These are phyloP conservation scores for Patella depressa DNA, from an alignment of 2,888 invertebrate genomes.

Conservation along the genomic window DNA sequence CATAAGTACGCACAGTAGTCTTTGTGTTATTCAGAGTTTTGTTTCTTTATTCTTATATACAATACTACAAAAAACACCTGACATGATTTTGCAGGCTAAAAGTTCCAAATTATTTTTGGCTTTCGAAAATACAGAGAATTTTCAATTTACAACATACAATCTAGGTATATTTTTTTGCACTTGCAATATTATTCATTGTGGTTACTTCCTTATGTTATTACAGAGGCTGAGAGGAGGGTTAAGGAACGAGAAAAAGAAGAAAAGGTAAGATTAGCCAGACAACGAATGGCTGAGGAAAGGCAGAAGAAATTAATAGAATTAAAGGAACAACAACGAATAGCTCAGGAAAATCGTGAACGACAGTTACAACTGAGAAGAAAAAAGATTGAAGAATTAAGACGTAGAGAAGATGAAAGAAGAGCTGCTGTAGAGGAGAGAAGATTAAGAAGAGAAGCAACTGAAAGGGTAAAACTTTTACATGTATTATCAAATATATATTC, in stretches of 20 bases:
- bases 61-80: too few species aligned
- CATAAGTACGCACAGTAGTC: too few species aligned
- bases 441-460: slow-evolving; percentile 51
- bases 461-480: slow-evolving; percentile 50
- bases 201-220: background rate
- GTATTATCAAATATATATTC: background rate
- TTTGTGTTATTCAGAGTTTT: too few species aligned
- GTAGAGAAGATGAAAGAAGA: slow-evolving; percentile 58
- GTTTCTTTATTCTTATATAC: too few species aligned
- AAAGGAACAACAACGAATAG: slow-evolving; percentile 57
- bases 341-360: slow-evolving; percentile 62
- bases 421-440: slow-evolving; percentile 62
- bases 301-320: slow-evolving; percentile 59
- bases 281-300: slow-evolving; percentile 57
- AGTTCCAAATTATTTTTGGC: too few species aligned
- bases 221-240: slow-evolving; percentile 51
- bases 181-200: too few species aligned
- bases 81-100: too few species aligned
- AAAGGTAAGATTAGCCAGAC: slow-evolving; percentile 50
- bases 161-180: too few species aligned
- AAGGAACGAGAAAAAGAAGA: slow-evolving; percentile 63
- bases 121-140: too few species aligned
- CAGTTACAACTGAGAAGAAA: slow-evolving; percentile 59
- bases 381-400: slow-evolving; percentile 61
- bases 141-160: too few species aligned